phyloP scores from a whole-genome alignment of 2,797 vertebrate genomes.

The Galagoides demidoff region DNA sequence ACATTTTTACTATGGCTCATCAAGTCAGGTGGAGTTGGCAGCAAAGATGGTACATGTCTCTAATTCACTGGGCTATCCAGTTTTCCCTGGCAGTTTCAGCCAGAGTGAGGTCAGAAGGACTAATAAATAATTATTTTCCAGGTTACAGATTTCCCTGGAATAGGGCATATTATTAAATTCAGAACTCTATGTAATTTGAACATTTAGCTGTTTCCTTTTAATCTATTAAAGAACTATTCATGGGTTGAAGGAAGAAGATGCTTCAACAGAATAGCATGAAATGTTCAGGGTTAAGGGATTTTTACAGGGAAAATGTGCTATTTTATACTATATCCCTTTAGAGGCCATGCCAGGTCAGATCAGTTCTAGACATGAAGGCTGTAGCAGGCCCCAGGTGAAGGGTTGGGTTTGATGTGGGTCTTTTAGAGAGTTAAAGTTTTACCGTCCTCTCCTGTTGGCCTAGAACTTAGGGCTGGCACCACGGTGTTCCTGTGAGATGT shows the following conservation, averaged over 20 bases:
- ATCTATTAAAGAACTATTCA: neutral
- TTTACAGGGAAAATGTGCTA: neutral
- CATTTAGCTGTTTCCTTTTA: conserved; percentile 21
- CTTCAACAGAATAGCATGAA: neutral
- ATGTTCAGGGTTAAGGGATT: neutral
- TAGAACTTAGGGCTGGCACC: neutral
- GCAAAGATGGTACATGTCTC: neutral
- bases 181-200: neutral
- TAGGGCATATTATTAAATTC: neutral
- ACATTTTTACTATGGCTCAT: neutral
- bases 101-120: conserved; percentile 37
- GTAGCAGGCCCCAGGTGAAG: neutral
- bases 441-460: neutral
- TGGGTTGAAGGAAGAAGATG: neutral
- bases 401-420: neutral
- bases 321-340: neutral
- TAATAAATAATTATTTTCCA: neutral
- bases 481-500: neutral
- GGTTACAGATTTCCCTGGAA: conserved; percentile 37
- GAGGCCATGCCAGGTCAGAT: neutral
- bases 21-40: neutral
- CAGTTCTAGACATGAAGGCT: neutral
- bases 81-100: neutral
- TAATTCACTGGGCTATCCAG: neutral
- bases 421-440: neutral